These are phyloP conservation scores for Hypena proboscidalis DNA, from an alignment of 2,888 invertebrate genomes.

Conservation along the genomic window DNA sequence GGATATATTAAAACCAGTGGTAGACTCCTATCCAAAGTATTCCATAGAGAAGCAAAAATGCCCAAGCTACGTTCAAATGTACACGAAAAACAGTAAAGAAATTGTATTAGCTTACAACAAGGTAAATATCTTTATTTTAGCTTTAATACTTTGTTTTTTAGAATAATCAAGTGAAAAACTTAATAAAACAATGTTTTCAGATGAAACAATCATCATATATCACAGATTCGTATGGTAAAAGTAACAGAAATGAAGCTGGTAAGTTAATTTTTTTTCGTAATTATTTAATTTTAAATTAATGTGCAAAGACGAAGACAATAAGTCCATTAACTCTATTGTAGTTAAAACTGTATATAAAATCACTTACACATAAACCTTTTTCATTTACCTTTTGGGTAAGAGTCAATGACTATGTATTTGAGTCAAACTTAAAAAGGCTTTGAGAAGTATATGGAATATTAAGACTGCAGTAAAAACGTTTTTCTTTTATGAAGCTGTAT, in stretches of 20 bases:
- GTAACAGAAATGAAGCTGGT: slow-evolving; percentile 55
- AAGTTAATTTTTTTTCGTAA: slow-evolving; percentile 7
- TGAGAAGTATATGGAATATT: no score
- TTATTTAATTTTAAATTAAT: neutral
- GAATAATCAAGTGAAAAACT: no score
- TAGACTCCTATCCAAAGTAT: slow-evolving; percentile 60
- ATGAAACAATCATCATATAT: slow-evolving; percentile 45
- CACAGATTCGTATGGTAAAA: slow-evolving; percentile 38
- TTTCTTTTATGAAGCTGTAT: no score
- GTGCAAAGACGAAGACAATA: no score
- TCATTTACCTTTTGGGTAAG: no score
- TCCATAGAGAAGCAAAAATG: slow-evolving; percentile 63
- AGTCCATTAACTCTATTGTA: no score
- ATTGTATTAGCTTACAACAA: slow-evolving; percentile 63
- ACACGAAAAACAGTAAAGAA: slow-evolving; percentile 61
- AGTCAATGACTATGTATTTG: no score
- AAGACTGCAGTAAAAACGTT: no score
- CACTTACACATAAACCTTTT: neutral
- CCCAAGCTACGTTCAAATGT: slow-evolving; percentile 75
- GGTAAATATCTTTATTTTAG: slow-evolving; percentile 42
- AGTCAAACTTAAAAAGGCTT: no score
- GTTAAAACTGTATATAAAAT: no score
- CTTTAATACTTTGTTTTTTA: no score
- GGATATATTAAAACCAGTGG: slow-evolving; percentile 60
- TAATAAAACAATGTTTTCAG: no score